A percentile compares a stretch with the other conserved stretches of the same genome.
These are phyloP conservation scores for Callopanchax toddi DNA, from an alignment of 2,113 vertebrate species.

Conservation along the genomic window DNA sequence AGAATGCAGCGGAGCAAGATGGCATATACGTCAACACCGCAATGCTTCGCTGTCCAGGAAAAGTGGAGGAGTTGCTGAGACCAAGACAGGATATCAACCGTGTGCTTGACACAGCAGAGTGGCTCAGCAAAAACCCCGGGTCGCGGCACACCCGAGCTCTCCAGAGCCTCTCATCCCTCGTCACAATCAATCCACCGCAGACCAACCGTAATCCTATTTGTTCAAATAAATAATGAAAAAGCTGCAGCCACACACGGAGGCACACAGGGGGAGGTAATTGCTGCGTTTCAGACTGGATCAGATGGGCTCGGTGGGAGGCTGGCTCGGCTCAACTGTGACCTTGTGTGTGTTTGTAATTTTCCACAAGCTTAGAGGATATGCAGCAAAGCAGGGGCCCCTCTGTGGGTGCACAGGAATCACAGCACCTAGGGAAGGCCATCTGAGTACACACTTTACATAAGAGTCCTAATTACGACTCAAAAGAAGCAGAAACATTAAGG, in stretches of 20 bases:
- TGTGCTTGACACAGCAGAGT: conserved; percentile 55
- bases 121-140: conserved; percentile 40
- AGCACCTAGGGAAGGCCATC: conserved; percentile 48
- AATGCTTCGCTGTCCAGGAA: conserved; percentile 54
- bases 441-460: conserved; percentile 24
- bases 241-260: conserved; percentile 60
- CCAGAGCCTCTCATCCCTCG: conserved; percentile 61
- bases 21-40: conserved; percentile 57
- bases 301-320: conserved; percentile 77
- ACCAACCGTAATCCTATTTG: conserved; percentile 76
- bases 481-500: conserved; percentile 7
- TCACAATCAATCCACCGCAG: conserved; percentile 74
- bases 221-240: conserved; percentile 81
- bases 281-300: conserved; percentile 76
- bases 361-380: conserved; percentile 75
- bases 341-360: conserved; percentile 79
- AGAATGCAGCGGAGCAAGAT: conserved; percentile 46
- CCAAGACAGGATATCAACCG: conserved; percentile 48
- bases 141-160: conserved; percentile 35
- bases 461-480: conserved; percentile 14
- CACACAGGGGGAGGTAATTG: conserved; percentile 75
- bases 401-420: conserved; percentile 50
- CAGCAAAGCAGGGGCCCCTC: conserved; percentile 47
- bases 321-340: conserved; percentile 73
- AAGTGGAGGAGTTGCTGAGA: conserved; percentile 44